Conservation (phyloP, 1,140 invertebrate genomes). For the Drosophila truncata region DNA sequence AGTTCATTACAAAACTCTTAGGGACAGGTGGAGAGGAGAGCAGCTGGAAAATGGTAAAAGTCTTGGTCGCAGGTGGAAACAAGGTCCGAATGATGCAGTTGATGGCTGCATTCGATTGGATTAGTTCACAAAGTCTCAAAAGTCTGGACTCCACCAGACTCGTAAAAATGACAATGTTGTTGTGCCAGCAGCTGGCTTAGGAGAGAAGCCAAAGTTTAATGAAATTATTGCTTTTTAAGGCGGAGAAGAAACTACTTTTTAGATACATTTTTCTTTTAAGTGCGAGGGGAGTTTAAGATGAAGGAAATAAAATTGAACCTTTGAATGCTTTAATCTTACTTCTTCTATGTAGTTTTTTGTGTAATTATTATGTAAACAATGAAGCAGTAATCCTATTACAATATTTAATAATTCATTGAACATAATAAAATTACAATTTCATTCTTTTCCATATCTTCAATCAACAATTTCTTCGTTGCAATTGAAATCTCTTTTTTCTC, state of each 20-base stretch:
- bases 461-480: conserved; percentile 5
- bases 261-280: neutral
- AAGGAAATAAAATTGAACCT: neutral
- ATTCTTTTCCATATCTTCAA: neutral
- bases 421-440: too few relatives aligned
- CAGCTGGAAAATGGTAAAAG: conserved; percentile 1
- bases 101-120: conserved; percentile 61
- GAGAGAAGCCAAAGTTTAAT: conserved; percentile 16
- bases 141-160: conserved; percentile 10
- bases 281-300: neutral
- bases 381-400: too few relatives aligned
- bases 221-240: conserved; percentile 12
- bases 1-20: conserved; percentile 64
- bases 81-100: conserved; percentile 37
- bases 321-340: neutral
- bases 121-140: conserved; percentile 31
- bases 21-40: neutral
- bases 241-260: neutral
- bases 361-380: too few relatives aligned
- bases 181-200: neutral
- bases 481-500: conserved; percentile 9
- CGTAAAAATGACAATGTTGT: conserved; percentile 36
- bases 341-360: too few relatives aligned
- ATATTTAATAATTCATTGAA: too few relatives aligned
- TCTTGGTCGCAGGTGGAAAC: conserved; percentile 52